A percentile compares a stretch with the other conserved stretches of the same genome.
Evolutionary conservation across 2,888 invertebrate genomes (phyloP).

Genomic region (Allophyes oxyacanthae): DNA sequence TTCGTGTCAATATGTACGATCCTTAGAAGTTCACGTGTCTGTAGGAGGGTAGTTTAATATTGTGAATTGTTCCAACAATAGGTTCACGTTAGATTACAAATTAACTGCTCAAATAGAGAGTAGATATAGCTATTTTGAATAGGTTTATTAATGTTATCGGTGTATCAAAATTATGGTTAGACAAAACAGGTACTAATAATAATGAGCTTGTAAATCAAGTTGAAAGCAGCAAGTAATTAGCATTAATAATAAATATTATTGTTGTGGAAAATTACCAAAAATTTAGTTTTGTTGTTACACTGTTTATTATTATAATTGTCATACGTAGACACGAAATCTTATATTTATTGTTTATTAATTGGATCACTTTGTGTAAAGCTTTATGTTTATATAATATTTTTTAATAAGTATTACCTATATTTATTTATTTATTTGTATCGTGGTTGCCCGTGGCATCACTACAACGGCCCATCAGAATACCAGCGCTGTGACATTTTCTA

Average conservation of each 20-base stretch:
- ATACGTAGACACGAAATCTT: no score
- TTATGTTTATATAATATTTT: no score
- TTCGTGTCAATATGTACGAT: not conserved
- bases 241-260: not conserved
- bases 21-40: constrained; percentile 2
- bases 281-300: no score
- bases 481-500: no score
- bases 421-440: no score
- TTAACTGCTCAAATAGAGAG: constrained; percentile 11
- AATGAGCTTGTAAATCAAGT: not conserved
- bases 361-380: no score
- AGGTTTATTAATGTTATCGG: constrained; percentile 33
- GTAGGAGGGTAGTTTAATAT: constrained; percentile 3
- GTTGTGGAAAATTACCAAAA: no score
- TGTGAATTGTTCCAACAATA: not conserved
- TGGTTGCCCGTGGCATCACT: no score
- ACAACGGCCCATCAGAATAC: no score
- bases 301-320: no score
- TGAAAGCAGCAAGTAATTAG: not conserved
- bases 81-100: constrained; percentile 4
- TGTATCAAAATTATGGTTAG: constrained; percentile 15
- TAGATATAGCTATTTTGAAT: not conserved
- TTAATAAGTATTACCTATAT: no score
- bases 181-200: not conserved
- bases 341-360: no score